Evolutionary conservation across 2,113 vertebrate genomes (phyloP), one percentile per base, ranked within the genome.

Genomic region (Acanthisitta chloris): DNA sequence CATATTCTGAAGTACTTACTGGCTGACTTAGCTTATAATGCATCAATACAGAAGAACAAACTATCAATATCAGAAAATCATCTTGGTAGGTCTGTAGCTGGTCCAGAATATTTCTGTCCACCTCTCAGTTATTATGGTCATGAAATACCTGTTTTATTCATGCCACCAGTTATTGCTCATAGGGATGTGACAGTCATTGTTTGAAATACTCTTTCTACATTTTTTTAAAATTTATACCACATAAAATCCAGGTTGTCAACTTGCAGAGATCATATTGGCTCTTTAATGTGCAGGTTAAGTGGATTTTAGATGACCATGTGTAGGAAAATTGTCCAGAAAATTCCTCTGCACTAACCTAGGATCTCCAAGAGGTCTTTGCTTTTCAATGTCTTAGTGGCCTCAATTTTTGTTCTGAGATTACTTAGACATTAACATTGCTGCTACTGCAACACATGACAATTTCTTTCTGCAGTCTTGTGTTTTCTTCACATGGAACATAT

Each of bases 1-100:
- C 72, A 70, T 46, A 69, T 74, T 94, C 74, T 90, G 31, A 84
- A 67, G 43, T 92, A 74, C 67, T 90, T 86, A 38, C 34, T 72
- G 76, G 49, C 71, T 72, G 81, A 72, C 74, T 76, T 86, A 86
- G 17, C 14, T 71, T 76, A 81, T 74, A 96, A 86, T 90, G 55
- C 73, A 94, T 80, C 84, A 74, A 92, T 86, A 84, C 40, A 86
- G 61, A 84, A 84, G 58, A 93, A 96, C 95, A 96, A 84, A 83
- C 78, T 66, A 65, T 42, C 88, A 55, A 25, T 90, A 77, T 71
- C 57, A 76, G 42, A 84, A 92, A 92, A 95, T 84, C 29, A 79
- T 95, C 42, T 87, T 89, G 33, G 28, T 81, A 79, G 23, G 28
- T 80, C 38, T 73, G 38, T 49, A 79, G 25, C 19, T 62, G 33